These are phyloP conservation scores for Tethya wilhelma DNA, from an alignment of 37 sponge, comb jelly and placozoan species.

Conservation along the genomic window DNA sequence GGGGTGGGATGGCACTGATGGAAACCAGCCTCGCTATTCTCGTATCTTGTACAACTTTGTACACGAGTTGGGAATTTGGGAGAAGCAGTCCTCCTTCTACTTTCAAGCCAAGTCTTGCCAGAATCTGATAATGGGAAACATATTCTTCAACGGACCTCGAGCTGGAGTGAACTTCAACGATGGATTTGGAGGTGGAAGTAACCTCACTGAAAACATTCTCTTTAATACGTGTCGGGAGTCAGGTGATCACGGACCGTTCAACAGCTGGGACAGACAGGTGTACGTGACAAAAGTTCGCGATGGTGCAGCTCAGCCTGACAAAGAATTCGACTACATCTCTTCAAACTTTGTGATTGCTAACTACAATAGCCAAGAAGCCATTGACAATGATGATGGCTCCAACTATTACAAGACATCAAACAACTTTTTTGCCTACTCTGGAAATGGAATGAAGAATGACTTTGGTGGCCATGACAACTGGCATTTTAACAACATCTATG, in stretches of 20 bases:
- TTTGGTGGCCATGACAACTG: conserved; percentile 66
- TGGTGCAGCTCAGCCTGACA: conserved; percentile 37
- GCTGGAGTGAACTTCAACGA: conserved; percentile 88
- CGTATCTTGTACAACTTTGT: conserved; percentile 57
- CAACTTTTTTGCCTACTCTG: conserved; percentile 69
- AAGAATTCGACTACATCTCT: conserved; percentile 39
- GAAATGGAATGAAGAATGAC: conserved; percentile 70
- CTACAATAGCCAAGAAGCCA: conserved; percentile 56
- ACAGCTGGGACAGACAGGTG: conserved; percentile 72
- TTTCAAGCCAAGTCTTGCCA: conserved; percentile 66
- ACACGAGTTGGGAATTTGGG: conserved; percentile 76
- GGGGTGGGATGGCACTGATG: conserved; percentile 71
- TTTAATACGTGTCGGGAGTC: conserved; percentile 78
- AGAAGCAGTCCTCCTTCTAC: conserved; percentile 67
- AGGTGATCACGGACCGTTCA: conserved; percentile 80
- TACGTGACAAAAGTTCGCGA: conserved; percentile 49
- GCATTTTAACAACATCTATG: conserved; percentile 58
- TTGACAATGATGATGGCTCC: conserved; percentile 85
- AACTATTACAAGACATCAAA: conserved; percentile 52
- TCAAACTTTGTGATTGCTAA: conserved; percentile 69
- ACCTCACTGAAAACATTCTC: conserved; percentile 53
- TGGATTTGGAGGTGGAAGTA: conserved; percentile 76
- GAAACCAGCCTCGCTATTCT: conserved; percentile 63
- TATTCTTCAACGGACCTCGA: conserved; percentile 86
- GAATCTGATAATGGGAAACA: conserved; percentile 57